Evolutionary conservation across 2,888 invertebrate genomes (phyloP), one percentile per base, ranked within the genome.

Genomic region (Macaria liturata): DNA sequence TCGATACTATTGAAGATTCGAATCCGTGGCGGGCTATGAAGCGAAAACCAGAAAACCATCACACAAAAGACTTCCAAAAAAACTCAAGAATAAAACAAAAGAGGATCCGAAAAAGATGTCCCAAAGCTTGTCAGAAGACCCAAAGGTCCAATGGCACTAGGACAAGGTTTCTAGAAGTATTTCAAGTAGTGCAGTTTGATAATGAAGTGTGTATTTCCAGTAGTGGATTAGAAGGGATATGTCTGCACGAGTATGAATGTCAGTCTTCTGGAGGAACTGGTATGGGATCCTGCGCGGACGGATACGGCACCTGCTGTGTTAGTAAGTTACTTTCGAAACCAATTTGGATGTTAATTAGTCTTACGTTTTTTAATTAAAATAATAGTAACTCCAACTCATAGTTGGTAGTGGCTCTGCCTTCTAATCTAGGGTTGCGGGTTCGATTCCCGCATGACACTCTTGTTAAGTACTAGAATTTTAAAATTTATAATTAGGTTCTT

Each of bases 291-390:
- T 96, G 96, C 81, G 96, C 95, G 9, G 94, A 94, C 75, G 95
- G 95, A 4, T 94, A 94, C 72, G 96, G 95, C 8, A 94, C 94
- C 34, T 96, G 96, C 74, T 96, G 96, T 74, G 92, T 95, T 62
- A 94, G 96, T 96, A 92, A 94, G 95, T 94, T 45, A 31, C 4
- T 48, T 42, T 44, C 20, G n/a, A 30, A 5, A 20, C 20, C 20
- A 20, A 20, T 20, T 20, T 20, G 20, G 20, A 20, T 20, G 20
- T 20, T 20, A 20, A 20, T 20, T 20, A 20, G 20, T 20, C 20
- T 20, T 20, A 20, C 20, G 20, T 20, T 20, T 20, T 20, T 20
- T 20, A 20, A 20, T 20, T 20, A 20, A 20, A 20, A 20, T 20
- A 20, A 20, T 20, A 20, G 20, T 20, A 20, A 20, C 20, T 20